Percentiles rank a stretch among this genome's conserved stretches.
Conservation (phyloP, 2,113 vertebrate species). For the Macheiramphus alcinus region DNA sequence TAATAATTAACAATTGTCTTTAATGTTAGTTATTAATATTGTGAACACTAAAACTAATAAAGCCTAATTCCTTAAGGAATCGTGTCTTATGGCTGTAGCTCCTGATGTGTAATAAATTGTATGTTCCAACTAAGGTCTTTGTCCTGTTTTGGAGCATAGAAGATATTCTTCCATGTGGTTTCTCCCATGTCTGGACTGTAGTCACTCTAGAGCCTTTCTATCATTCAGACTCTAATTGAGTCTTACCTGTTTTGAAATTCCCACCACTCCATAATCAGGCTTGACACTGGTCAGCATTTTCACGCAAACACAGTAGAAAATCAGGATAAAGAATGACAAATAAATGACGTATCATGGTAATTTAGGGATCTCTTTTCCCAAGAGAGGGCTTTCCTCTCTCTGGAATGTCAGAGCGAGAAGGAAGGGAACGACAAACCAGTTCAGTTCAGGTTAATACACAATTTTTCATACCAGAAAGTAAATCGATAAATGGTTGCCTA, state of each 20-base stretch:
- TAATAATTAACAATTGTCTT: background rate
- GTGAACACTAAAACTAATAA: background rate
- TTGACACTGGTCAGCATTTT: background rate
- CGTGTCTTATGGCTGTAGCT: background rate
- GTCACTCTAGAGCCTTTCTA: background rate
- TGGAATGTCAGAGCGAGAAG: background rate
- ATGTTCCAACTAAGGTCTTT: background rate
- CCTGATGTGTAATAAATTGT: background rate
- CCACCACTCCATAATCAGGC: background rate
- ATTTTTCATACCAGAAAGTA: slow-evolving; percentile 64
- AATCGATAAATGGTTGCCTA: slow-evolving; percentile 61
- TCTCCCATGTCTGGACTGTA: background rate
- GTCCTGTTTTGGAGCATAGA: background rate
- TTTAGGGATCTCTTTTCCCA: background rate
- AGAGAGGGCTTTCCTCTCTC: background rate
- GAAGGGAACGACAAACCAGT: slow-evolving; percentile 5
- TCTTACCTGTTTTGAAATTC: background rate
- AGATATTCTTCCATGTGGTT: background rate
- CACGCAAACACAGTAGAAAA: background rate
- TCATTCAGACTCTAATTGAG: background rate
- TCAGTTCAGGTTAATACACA: slow-evolving; percentile 56
- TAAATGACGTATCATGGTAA: background rate
- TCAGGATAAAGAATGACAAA: background rate
- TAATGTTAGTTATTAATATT: background rate
- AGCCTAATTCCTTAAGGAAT: background rate